phyloP scores from a whole-genome alignment of 2,113 vertebrate species.

The Paradisaea rubra region DNA sequence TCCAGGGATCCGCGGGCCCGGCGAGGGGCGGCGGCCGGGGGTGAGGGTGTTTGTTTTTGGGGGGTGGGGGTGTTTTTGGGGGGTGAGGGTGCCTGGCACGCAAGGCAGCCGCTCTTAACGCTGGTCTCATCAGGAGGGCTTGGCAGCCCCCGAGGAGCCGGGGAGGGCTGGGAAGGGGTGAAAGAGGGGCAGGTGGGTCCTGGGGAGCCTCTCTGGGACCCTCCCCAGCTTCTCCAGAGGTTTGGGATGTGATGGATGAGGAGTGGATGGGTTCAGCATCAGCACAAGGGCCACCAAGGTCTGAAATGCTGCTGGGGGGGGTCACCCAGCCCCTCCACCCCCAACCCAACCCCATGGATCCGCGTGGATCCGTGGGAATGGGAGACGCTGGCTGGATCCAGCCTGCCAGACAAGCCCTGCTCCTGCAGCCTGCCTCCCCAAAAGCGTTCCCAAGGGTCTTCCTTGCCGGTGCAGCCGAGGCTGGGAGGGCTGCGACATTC shows the following conservation, averaged over 20 bases:
- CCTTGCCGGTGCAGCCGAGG: background rate
- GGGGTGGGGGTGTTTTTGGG: background rate
- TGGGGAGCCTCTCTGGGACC: too few relatives aligned
- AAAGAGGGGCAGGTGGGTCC: background rate
- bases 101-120: background rate
- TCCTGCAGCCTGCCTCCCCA: background rate
- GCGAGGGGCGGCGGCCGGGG: background rate
- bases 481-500: background rate
- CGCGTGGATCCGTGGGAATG: rapidly evolving
- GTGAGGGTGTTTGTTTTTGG: background rate
- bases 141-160: background rate
- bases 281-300: too few relatives aligned
- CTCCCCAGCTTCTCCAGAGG: background rate
- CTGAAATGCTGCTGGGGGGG: background rate
- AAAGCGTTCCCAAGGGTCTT: background rate
- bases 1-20: rapidly evolving
- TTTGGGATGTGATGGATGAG: background rate
- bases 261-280: rapidly evolving
- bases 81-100: background rate
- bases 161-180: too few relatives aligned
- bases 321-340: background rate
- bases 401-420: background rate
- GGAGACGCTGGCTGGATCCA: rapidly evolving
- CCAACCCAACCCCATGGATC: rapidly evolving
- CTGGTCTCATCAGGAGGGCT: background rate